Base-by-base conservation (phyloP, 64 coral and sea anemone species). In the Porites lutea region DNA sequence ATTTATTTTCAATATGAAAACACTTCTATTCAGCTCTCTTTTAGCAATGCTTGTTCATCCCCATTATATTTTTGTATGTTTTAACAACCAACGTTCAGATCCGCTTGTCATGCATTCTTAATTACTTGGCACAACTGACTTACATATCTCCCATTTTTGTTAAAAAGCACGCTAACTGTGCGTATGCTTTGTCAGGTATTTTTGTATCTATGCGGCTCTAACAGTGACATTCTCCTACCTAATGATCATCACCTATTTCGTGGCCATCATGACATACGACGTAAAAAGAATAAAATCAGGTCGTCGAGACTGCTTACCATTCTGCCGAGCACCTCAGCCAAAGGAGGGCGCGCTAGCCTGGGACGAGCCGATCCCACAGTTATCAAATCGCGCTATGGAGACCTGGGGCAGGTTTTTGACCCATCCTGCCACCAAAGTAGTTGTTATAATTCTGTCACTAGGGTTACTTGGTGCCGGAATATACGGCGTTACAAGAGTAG, bases 231-330 rank as follows among this genome's bases (percentile, higher is more conserved):
- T 78, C 89, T 19, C 20, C 20, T 58, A 22, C 89, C 43, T 91
- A 43, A 48, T 82, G 23, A 85, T 91, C 23, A 59, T 91, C 15
- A 91, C 89, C 2, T 67, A 72, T 47, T 91, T 91, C 83, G 89
- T 85, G 89, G 54, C 54, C 54, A 57, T 57, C 54, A 57, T 57
- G 54, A 57, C 54, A 3, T 57, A 57, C 12, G 54, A 91, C 22
- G 79, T 91, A 3, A 82, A 47, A 16, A 57, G 89, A 52, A 91
- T 91, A 9, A 91, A 91, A 45, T 51, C 61, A 16, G 8, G 60
- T 11, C 89, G 79, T 79, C 80, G 89, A 20, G 89, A 91, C 22
- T 74, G 52, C 5, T 44, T 83, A n/a, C 89, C 89, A 49, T 48
- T 71, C 67, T 91, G 79, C 20, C 13, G 12, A 4, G 89, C 10